Percentiles rank a stretch among this genome's conserved stretches.
phyloP scores from a whole-genome alignment of 2,888 invertebrate genomes.

The Linyphia triangularis region DNA sequence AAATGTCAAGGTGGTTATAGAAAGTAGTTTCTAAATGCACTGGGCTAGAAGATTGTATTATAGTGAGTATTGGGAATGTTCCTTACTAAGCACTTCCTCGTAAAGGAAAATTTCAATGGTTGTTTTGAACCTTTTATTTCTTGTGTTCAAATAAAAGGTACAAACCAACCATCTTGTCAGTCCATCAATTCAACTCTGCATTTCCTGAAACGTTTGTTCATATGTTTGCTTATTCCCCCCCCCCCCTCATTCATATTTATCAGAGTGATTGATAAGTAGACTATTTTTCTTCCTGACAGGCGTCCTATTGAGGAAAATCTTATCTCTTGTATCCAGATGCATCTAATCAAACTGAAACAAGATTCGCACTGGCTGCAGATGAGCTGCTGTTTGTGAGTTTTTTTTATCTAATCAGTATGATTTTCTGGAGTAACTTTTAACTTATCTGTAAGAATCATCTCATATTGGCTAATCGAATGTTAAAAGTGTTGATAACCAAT shows the following conservation, averaged over 20 bases:
- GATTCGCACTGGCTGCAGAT: neutral
- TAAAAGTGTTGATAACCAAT: neutral
- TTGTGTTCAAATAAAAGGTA: too few species aligned
- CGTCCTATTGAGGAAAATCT: neutral
- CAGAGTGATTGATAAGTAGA: neutral
- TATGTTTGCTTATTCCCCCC: too few species aligned
- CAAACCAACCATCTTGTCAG: too few species aligned
- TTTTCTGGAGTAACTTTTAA: neutral
- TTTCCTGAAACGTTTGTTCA: too few species aligned
- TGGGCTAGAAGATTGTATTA: too few species aligned
- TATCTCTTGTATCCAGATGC: neutral
- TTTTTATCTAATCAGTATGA: neutral
- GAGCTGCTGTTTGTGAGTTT: neutral
- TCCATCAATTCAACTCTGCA: too few species aligned
- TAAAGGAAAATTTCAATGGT: too few species aligned
- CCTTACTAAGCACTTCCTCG: too few species aligned
- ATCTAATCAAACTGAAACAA: neutral
- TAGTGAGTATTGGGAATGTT: too few species aligned
- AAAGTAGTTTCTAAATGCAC: too few species aligned
- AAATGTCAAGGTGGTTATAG: too few species aligned
- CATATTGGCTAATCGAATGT: neutral
- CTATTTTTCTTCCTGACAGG: neutral
- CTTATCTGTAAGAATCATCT: neutral
- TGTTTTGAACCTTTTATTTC: too few species aligned
- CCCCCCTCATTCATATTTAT: neutral